Evolutionary conservation across 2,113 vertebrate genomes (phyloP).

Genomic region (Platycercus adscitus): DNA sequence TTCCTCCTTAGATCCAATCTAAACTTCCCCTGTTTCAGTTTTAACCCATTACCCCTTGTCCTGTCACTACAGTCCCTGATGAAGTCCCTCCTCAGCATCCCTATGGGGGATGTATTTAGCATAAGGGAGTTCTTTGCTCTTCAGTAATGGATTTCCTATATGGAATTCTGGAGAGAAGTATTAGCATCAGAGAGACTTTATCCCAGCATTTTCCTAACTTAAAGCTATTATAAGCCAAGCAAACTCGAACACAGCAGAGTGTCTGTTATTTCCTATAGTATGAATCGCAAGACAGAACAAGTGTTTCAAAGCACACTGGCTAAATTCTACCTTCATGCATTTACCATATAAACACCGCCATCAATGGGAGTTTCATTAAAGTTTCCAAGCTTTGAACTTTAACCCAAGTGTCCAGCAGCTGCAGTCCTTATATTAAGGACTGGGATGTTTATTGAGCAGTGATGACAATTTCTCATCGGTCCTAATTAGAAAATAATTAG

Average conservation of each 20-base stretch:
- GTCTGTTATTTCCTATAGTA: rapidly evolving
- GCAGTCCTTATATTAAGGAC: neutral
- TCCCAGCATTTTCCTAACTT: neutral
- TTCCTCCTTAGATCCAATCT: too few species aligned
- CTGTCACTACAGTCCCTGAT: too few species aligned
- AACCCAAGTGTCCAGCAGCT: neutral
- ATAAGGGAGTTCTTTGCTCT: too few species aligned
- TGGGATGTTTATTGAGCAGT: neutral
- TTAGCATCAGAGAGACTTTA: neutral
- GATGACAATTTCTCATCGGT: neutral
- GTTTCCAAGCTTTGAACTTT: neutral
- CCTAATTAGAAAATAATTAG: neutral
- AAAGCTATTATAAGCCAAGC: neutral
- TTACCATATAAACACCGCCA: rapidly evolving
- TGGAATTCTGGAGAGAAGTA: neutral
- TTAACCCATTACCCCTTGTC: too few species aligned
- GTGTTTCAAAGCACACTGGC: neutral
- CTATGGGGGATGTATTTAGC: too few species aligned
- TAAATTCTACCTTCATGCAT: neutral
- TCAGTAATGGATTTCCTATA: too few species aligned
- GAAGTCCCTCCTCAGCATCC: too few species aligned
- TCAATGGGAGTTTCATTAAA: neutral
- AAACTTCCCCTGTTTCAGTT: too few species aligned
- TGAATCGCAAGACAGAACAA: neutral
- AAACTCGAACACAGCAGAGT: neutral